A percentile compares a stretch with the other conserved stretches of the same genome.
Conservation (phyloP, 2,113 vertebrate genomes). For the Gavialis gangeticus region DNA sequence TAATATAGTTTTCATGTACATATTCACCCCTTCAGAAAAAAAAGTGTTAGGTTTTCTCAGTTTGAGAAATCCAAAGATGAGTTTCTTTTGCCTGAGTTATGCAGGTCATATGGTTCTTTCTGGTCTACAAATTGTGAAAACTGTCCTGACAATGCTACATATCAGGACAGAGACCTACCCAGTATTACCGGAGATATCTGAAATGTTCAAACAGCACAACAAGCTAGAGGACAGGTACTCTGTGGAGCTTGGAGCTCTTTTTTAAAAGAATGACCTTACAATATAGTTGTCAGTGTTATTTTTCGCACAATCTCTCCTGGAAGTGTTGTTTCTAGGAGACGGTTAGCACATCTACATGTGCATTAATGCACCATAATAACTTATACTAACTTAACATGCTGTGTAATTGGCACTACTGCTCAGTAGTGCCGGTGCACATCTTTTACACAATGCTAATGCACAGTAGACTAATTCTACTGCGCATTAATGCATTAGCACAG, state of each 20-base stretch:
- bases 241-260: background rate
- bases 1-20: conserved; percentile 19
- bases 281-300: background rate
- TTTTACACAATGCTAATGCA: no score
- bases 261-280: conserved; percentile 5
- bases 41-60: background rate
- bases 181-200: background rate
- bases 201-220: background rate
- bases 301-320: no score
- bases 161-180: background rate
- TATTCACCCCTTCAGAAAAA: conserved; percentile 21
- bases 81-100: conserved; percentile 28
- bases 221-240: background rate
- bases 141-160: background rate
- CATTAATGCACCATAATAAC: background rate
- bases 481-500: no score
- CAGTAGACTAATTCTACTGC: no score
- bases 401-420: no score
- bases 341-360: no score
- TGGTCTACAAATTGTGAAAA: conserved; percentile 7
- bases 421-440: no score
- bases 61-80: conserved; percentile 45
- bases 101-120: conserved; percentile 30
- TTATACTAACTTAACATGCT: no score
- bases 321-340: no score